Base-by-base conservation (phyloP, 2,797 vertebrate species). In the Oreochromis grahami region DNA sequence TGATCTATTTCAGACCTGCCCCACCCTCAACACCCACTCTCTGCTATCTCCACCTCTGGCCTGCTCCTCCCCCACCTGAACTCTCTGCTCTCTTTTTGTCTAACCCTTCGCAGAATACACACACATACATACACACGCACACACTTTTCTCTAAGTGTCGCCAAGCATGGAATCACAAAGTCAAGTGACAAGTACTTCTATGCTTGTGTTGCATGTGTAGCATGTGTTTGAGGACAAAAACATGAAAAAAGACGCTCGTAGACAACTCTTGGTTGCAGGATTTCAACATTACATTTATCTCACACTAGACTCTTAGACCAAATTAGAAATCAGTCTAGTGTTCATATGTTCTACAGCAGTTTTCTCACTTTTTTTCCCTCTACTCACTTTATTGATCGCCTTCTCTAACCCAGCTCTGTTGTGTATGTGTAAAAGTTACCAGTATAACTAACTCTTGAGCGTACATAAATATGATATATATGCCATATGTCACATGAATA, bases 1-100 rank as follows among this genome's bases (percentile, higher is more conserved):
- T 97, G 96, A 97, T 97, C 96, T 97, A 96, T 97, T 97, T 96
- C 96, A 96, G 95, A 95, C 95, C 94, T 85, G 93, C 93, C 94
- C 94, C 94, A 87, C 94, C 95, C 94, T 93, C 91, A 78, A 93
- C 92, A 94, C 94, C 93, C 93, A 95, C 94, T 95, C 86, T 85
- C 74, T 83, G 88, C 91, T 94, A 94, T 95, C 94, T 90, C 88
- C 88, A 92, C 86, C 94, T 90, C 87, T 91, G 88, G 89, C 84
- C 94, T 91, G 72, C 80, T 90, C 89, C 88, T 92, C 93, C 91
- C 84, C 93, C 92, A 90, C 91, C 88, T 94, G 87, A 93, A 91
- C 88, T 77, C 79, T 84, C 83, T 85, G 34, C 86, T 85, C 78
- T 77, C 58, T 56, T 79, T 50, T 74, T 74, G 70, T 50, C 43